phyloP scores from a whole-genome alignment of 1,140 invertebrate genomes.

The Hormaphis cornu region DNA sequence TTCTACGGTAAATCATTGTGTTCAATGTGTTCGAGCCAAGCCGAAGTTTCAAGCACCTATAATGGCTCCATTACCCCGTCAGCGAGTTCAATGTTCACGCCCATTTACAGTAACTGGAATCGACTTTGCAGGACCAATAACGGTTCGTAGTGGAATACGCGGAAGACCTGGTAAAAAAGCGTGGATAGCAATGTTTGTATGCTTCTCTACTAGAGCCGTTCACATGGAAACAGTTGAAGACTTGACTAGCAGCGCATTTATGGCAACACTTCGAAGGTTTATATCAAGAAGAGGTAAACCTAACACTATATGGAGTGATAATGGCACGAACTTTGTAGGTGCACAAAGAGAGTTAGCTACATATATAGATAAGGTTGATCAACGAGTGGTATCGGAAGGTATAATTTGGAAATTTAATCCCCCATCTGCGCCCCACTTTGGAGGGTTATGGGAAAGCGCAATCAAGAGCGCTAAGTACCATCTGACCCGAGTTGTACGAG shows the following conservation, averaged over 20 bases:
- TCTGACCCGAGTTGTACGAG: too few species aligned
- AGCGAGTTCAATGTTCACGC: background rate
- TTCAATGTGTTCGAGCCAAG: background rate
- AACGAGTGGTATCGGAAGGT: constrained; percentile 31
- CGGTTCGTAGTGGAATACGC: background rate
- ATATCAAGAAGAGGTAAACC: constrained; percentile 40
- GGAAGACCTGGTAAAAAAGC: constrained; percentile 35
- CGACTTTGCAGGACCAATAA: background rate
- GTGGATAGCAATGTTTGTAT: constrained; percentile 42
- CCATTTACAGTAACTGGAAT: background rate
- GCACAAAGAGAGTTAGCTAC: constrained; percentile 38
- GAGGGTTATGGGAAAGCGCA: too few species aligned
- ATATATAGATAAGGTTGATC: constrained; percentile 39
- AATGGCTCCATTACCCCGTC: background rate
- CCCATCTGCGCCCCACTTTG: constrained; percentile 42
- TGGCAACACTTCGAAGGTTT: constrained; percentile 40
- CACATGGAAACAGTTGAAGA: constrained; percentile 41
- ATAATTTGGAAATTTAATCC: constrained; percentile 44
- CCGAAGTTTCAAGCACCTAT: background rate
- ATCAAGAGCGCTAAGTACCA: too few species aligned
- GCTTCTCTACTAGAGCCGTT: constrained; percentile 40
- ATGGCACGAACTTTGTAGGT: constrained; percentile 42
- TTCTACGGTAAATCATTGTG: background rate
- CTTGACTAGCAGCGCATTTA: constrained; percentile 38
- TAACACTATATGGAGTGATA: constrained; percentile 42